A percentile compares a stretch with the other conserved stretches of the same genome.
Conservation (phyloP, 2,113 vertebrate genomes). For the Bos indicus region DNA sequence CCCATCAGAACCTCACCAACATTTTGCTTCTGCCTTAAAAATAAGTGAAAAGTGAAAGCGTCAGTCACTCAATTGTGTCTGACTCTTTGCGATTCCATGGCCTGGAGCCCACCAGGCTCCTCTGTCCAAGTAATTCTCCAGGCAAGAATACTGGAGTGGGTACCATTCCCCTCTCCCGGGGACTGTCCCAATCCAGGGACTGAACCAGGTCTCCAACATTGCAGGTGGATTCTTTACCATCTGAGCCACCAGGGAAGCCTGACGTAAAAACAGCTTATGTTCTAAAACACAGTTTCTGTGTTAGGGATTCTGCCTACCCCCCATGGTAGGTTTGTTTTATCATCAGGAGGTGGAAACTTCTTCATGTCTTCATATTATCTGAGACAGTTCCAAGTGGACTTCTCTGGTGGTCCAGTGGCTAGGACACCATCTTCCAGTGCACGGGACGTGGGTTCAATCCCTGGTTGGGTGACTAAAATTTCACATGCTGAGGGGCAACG, state of each 20-base stretch:
- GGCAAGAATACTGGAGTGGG: not conserved
- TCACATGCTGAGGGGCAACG: not conserved
- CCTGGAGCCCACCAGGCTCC: not conserved
- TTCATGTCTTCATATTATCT: not conserved
- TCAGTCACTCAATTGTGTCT: not conserved
- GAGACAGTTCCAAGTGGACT: not conserved
- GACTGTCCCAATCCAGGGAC: not conserved
- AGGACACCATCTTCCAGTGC: not conserved
- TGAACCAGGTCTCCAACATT: not conserved
- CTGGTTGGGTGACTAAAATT: not conserved
- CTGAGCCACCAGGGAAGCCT: not conserved
- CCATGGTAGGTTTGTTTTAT: not conserved
- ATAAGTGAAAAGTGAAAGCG: not conserved
- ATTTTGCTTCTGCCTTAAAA: not conserved
- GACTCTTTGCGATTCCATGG: not conserved
- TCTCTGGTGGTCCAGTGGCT: not conserved
- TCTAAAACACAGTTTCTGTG: not conserved
- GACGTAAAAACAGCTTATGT: not conserved
- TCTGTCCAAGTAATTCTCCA: not conserved
- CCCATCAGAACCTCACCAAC: not conserved
- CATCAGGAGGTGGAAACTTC: fast-evolving
- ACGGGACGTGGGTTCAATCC: not conserved
- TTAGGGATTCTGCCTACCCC: not conserved
- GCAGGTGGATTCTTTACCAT: not conserved
- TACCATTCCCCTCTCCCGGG: not conserved